Base-by-base conservation (phyloP, 2,797 vertebrate species). In the Hippopotamyrus pictus region DNA sequence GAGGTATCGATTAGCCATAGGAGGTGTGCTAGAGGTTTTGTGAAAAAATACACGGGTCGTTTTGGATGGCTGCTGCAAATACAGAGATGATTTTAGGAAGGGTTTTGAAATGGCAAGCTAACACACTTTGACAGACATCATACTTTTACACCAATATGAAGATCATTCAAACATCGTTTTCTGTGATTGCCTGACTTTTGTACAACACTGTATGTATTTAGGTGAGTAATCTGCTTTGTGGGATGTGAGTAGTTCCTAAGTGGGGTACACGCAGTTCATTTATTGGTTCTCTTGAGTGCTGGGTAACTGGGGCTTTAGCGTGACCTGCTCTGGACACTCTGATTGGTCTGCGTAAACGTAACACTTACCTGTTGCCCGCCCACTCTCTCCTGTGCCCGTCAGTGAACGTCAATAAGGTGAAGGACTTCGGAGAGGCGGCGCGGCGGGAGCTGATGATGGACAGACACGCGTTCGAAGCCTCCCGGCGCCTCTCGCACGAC, bases 321-420 rank as follows among this genome's bases (percentile, higher is more conserved):
- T 5, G 7, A 69, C 41, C 62, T 41, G 29, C 22, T 37, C 29
- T 11, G 29, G 25, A 14, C 12, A 14, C 53, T 54, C 5, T 41
- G 53, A 79, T 79, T 44, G 37, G 73, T 79, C 73, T n/a, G 73
- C 0, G 37, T 82, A 11, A 11, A 9, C 69, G 3, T 37, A 19
- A 41, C 29, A 19, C 65, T 14, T 5, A 14, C 12, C 62, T 33
- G 65, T 69, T 5, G 65, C 14, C 69, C 14, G 33, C 5, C 33
- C 33, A 37, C 5, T 19, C 29, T 14, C 65, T 37, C 69, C 76
- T 82, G 19, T 3, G 76, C 17, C 41, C 8, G 1, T 46, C 41
- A 99, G 98, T 99, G 17, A 99, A 99, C 0, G 98, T 99, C 89
- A 99, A 99, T 92, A 99, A 99, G 93, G 97, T 99, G 88, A 99